Evolutionary conservation across 1,140 invertebrate species (phyloP), one percentile per base, ranked within the genome.

Genomic region (Cryptotermes secundus): DNA sequence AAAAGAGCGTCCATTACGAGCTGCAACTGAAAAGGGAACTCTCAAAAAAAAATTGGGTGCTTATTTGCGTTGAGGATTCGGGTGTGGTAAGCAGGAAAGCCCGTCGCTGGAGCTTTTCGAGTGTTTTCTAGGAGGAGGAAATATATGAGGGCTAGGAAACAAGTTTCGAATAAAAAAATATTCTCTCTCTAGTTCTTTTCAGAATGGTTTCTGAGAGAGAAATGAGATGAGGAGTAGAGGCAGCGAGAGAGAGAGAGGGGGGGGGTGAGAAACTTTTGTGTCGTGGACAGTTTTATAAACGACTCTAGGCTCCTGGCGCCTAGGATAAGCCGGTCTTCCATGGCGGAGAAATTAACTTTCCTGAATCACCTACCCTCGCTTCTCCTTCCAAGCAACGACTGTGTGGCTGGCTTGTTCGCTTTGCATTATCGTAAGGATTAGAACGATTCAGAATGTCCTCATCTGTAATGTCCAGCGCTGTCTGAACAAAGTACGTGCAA

Each of bases 211-310:
- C 45, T 72, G 59, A 31, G 26, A 72, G 59, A 65, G 59, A 7
- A 19, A 65, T n/a, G 26, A n/a, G 16, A 19, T 10, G 53, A 59
- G 3, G 16, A 6, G 19, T 4, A 59, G 24, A 59, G 53, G 19
- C 38, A 42, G 38, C 4, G 38, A 42, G 38, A 26, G 53, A n/a
- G 53, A 59, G 22, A 59, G 59, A 72, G n/a, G 26, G 53, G 26
- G 16, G 26, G 26, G n/a, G n/a, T 31, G n/a, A 72, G 14, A 72
- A 31, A 72, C 26, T 72, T 72, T 72, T 31, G 26, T 72, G 59
- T 72, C 59, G n/a, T 31, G 59, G 59, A 72, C 59, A 72, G 59
- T 72, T 72, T 31, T 72, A 72, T 26, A 72, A 72, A 72, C 59
- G 59, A 72, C 59, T 72, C 4, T 26, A 4, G 59, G 59, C 59